A percentile compares a stretch with the other conserved stretches of the same genome.
Conservation (phyloP, 2,888 invertebrate genomes). For the Hyposoter didymator region DNA sequence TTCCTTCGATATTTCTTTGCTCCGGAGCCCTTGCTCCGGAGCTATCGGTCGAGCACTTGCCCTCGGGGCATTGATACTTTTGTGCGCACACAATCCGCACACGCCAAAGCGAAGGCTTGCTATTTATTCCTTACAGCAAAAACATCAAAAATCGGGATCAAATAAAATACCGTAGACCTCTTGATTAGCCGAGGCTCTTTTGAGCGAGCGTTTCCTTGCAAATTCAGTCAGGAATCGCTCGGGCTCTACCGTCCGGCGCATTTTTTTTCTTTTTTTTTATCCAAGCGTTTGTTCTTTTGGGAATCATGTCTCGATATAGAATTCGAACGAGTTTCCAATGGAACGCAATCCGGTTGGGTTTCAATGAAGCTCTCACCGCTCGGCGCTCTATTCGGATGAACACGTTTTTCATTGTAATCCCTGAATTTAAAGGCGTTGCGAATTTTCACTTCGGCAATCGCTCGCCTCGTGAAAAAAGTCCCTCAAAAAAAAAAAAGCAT, state of each 20-base stretch:
- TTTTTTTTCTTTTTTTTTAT: constrained; percentile 28
- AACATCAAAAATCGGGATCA: constrained; percentile 46
- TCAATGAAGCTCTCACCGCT: constrained; percentile 31
- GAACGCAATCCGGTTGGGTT: constrained; percentile 57
- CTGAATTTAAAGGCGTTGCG: constrained; percentile 59
- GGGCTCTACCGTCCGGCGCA: constrained; percentile 38
- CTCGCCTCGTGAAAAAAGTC: constrained; percentile 51
- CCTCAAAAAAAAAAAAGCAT: constrained; percentile 60
- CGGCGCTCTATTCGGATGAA: constrained; percentile 50
- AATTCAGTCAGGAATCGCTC: constrained; percentile 32
- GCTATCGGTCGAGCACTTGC: constrained; percentile 1
- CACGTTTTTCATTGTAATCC: constrained; percentile 73
- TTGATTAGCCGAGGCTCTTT: constrained; percentile 39
- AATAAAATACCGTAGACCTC: constrained; percentile 24
- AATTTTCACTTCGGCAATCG: constrained; percentile 18
- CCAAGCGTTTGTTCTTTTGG: constrained; percentile 49
- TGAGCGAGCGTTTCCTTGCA: constrained; percentile 67
- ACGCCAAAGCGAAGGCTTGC: constrained; percentile 9
- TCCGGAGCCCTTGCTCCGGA: neutral
- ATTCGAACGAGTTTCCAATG: constrained; percentile 60
- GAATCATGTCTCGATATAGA: constrained; percentile 57
- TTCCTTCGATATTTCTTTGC: constrained; percentile 36
- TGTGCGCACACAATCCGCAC: constrained; percentile 25
- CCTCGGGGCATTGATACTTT: constrained; percentile 52
- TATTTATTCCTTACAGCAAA: constrained; percentile 55